phyloP scores from a whole-genome alignment of 2,113 vertebrate genomes.

The Myiozetetes cayanensis region DNA sequence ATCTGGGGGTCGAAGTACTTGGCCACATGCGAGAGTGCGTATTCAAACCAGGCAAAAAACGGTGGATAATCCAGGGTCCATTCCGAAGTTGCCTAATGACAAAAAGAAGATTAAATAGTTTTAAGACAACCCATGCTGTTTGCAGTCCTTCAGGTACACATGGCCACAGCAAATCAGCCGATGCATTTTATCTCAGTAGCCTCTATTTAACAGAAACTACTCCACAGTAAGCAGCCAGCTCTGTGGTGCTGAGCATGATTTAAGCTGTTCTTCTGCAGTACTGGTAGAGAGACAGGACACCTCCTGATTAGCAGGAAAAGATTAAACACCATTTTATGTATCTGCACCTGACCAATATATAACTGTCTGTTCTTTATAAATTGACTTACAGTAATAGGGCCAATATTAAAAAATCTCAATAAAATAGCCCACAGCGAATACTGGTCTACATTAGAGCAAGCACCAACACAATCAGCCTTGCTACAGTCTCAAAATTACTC shows the following conservation, averaged over 20 bases:
- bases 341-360: neutral
- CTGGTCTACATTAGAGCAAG: neutral
- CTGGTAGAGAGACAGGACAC: neutral
- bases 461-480: neutral
- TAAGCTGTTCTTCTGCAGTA: neutral
- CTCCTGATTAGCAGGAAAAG: neutral
- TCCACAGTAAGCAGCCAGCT: neutral
- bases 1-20: constrained; percentile 85
- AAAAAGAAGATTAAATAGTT: neutral
- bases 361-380: neutral
- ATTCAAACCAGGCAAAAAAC: constrained; percentile 95
- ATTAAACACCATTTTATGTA: neutral
- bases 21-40: constrained; percentile 81
- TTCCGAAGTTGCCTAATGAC: constrained; percentile 83
- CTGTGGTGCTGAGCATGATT: neutral
- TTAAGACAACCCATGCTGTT: neutral
- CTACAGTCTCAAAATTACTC: neutral
- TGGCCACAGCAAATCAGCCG: neutral
- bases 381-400: neutral
- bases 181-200: neutral
- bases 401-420: neutral
- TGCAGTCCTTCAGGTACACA: neutral
- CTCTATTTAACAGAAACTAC: neutral
- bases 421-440: neutral
- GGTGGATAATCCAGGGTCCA: constrained; percentile 98